A percentile compares a stretch with the other conserved stretches of the same genome.
phyloP scores from a whole-genome alignment of 1,140 invertebrate genomes.

The Tigriopus japonicus region DNA sequence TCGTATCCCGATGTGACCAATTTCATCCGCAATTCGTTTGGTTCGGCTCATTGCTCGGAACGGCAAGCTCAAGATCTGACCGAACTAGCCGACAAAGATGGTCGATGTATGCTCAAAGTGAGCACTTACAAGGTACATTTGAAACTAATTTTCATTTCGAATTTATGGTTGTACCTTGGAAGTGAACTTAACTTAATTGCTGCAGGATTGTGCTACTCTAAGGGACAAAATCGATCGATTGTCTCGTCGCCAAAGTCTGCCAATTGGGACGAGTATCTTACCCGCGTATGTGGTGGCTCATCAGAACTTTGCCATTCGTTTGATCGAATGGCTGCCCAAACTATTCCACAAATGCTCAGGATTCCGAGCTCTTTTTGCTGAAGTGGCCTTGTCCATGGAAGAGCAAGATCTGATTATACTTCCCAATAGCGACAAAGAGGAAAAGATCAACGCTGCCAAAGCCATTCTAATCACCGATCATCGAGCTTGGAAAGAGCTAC shows the following conservation, averaged over 20 bases:
- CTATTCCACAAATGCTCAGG: constrained; percentile 1
- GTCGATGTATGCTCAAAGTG: constrained; percentile 1
- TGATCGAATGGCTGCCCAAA: constrained; percentile 62
- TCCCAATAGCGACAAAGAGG: too few relatives aligned
- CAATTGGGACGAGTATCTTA: constrained; percentile 37
- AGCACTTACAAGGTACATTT: neutral
- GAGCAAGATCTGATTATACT: too few relatives aligned
- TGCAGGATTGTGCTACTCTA: neutral
- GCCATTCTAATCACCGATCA: neutral
- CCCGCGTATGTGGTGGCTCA: constrained; percentile 73
- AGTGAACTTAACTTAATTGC: too few relatives aligned
- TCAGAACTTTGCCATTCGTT: constrained; percentile 70
- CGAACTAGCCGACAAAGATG: neutral
- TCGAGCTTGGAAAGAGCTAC: neutral
- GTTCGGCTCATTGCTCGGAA: neutral
- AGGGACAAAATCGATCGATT: neutral
- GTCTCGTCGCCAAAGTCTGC: too few relatives aligned
- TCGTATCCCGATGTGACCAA: constrained; percentile 5
- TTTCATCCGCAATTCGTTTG: neutral
- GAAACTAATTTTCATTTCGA: too few relatives aligned
- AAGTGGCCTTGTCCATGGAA: neutral
- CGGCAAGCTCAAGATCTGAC: neutral
- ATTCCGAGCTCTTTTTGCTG: neutral
- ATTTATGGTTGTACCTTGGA: too few relatives aligned
- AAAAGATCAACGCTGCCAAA: too few relatives aligned